These are phyloP conservation scores for Sciaenops ocellatus DNA, from an alignment of 2,797 vertebrate species.

Conservation along the genomic window DNA sequence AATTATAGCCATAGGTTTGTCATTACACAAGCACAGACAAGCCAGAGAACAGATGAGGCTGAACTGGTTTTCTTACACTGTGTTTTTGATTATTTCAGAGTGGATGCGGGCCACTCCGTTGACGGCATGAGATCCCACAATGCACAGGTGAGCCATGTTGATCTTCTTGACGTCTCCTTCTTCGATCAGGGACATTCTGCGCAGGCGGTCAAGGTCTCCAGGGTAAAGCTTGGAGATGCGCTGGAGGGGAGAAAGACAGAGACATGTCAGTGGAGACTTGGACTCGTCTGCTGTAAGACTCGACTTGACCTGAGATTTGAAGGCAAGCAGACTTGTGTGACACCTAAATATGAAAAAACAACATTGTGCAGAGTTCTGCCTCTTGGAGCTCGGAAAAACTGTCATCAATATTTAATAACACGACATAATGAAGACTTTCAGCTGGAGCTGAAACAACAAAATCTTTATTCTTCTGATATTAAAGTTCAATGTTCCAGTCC, in stretches of 20 bases:
- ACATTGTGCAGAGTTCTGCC: background rate
- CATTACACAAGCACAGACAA: background rate
- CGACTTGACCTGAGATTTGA: background rate
- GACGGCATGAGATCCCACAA: conserved; percentile 93
- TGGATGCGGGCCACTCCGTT: conserved; percentile 96
- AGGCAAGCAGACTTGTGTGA: too few species aligned
- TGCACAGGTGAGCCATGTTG: conserved; percentile 97
- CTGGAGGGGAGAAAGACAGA: conserved; percentile 71
- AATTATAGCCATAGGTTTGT: background rate
- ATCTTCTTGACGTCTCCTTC: conserved; percentile 91
- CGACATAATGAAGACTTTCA: background rate
- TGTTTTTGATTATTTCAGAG: conserved; percentile 93
- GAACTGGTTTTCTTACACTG: conserved; percentile 84
- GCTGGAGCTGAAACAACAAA: background rate
- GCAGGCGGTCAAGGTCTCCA: conserved; percentile 87
- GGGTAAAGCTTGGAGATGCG: conserved; percentile 86
- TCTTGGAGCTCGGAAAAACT: background rate
- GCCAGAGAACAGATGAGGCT: background rate
- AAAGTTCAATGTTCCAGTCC: too few species aligned
- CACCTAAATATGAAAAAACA: background rate
- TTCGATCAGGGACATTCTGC: conserved; percentile 95
- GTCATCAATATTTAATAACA: background rate
- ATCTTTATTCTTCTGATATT: too few species aligned
- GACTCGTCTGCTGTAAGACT: too few species aligned
- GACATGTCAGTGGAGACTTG: background rate